A percentile compares a stretch with the other conserved stretches of the same genome.
Evolutionary conservation across 2,888 invertebrate species (phyloP).

Genomic region (Apocheima hispidaria): DNA sequence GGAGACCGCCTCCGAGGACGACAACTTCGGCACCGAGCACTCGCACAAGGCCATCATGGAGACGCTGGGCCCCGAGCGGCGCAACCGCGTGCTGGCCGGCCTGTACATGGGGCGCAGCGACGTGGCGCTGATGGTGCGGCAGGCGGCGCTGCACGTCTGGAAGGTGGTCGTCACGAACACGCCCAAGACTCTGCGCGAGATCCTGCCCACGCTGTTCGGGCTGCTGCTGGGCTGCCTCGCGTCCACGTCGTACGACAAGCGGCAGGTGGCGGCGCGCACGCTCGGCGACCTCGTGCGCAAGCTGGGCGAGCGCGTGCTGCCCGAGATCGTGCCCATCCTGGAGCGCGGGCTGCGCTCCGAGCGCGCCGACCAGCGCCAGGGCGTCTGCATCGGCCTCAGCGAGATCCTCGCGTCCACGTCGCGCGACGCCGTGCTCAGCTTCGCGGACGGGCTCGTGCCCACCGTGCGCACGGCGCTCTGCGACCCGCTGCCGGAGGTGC

Average conservation of each 20-base stretch:
- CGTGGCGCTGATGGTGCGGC: slow-evolving; percentile 98
- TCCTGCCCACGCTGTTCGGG: slow-evolving; percentile 96
- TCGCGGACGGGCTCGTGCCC: slow-evolving; percentile 86
- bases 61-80: slow-evolving; percentile 94
- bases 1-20: slow-evolving; percentile 98
- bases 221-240: slow-evolving; percentile 97
- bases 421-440: slow-evolving; percentile 95
- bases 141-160: slow-evolving; percentile 99
- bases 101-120: slow-evolving; percentile 99
- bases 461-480: slow-evolving; percentile 98
- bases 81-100: slow-evolving; percentile 97
- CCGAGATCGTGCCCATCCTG: slow-evolving; percentile 99
- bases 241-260: slow-evolving; percentile 97
- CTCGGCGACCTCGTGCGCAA: slow-evolving; percentile 98
- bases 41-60: slow-evolving; percentile 96
- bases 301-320: slow-evolving; percentile 98
- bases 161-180: slow-evolving; percentile 99
- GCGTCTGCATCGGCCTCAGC: slow-evolving; percentile 98
- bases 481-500: slow-evolving; percentile 96
- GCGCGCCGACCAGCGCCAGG: slow-evolving; percentile 97
- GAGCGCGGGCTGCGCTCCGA: slow-evolving; percentile 97
- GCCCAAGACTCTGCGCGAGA: slow-evolving; percentile 97
- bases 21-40: slow-evolving; percentile 99
- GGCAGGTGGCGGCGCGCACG: slow-evolving; percentile 98
- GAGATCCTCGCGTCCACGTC: slow-evolving; percentile 99